A percentile compares a stretch with the other conserved stretches of the same genome.
Conservation (phyloP, 2,797 vertebrate genomes). For the Paguma larvata region DNA sequence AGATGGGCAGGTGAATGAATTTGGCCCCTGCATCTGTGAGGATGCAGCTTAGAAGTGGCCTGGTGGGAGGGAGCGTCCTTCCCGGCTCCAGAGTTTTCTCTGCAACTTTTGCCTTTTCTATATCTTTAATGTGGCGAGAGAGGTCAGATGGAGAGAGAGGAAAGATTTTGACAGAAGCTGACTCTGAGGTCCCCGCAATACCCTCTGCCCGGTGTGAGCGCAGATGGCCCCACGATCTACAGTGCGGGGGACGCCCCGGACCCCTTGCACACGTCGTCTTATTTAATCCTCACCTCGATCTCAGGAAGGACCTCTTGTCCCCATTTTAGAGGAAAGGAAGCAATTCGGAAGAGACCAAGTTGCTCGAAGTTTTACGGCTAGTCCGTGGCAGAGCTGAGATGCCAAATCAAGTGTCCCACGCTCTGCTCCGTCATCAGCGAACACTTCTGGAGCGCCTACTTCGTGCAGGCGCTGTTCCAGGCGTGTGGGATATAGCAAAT, state of each 20-base stretch:
- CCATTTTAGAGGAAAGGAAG: neutral
- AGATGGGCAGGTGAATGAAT: neutral
- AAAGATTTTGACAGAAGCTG: neutral
- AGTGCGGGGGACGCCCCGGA: neutral
- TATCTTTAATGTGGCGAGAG: neutral
- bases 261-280: neutral
- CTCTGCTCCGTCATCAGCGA: neutral
- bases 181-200: rapidly evolving
- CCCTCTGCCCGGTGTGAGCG: neutral
- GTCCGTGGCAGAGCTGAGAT: neutral
- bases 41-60: neutral
- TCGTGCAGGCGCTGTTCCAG: rapidly evolving
- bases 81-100: neutral
- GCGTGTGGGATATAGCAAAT: neutral
- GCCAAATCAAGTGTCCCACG: neutral
- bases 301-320: neutral
- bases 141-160: neutral
- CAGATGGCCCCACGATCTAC: too few species aligned
- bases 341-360: neutral
- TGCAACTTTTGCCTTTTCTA: neutral
- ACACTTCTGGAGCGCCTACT: rapidly evolving
- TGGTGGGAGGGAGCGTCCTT: neutral
- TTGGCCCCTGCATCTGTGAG: neutral
- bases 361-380: neutral
- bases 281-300: neutral